These are phyloP conservation scores for Camelus dromedarius DNA, from an alignment of 2,113 vertebrate genomes.

Conservation along the genomic window DNA sequence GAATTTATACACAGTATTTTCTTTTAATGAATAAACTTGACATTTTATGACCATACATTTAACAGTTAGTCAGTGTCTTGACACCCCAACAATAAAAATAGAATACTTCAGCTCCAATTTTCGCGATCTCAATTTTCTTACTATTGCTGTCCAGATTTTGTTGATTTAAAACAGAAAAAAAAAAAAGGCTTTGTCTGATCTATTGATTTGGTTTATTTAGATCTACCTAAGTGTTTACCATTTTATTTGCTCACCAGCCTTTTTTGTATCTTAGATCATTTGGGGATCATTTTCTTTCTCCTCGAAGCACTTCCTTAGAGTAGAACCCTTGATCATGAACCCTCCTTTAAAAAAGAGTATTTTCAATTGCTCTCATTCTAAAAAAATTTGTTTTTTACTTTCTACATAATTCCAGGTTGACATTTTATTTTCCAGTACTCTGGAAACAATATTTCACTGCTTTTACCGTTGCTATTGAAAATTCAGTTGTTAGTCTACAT, in stretches of 20 bases:
- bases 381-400: not conserved
- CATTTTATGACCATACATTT: not conserved
- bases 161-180: not conserved
- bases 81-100: not conserved
- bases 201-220: slow-evolving; percentile 21
- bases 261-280: not conserved
- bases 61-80: not conserved
- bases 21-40: not conserved
- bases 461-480: not conserved
- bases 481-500: not conserved
- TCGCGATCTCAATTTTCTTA: not conserved
- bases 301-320: slow-evolving; percentile 1
- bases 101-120: not conserved
- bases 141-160: not conserved
- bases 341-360: not conserved
- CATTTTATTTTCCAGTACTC: not conserved
- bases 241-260: not conserved
- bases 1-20: not conserved
- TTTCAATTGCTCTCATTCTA: not conserved
- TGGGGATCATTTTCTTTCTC: not conserved
- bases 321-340: not conserved
- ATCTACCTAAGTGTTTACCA: not conserved
- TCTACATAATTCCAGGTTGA: not conserved
- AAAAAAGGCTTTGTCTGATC: not conserved
- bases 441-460: not conserved